A percentile compares a stretch with the other conserved stretches of the same genome.
Evolutionary conservation across 2,113 vertebrate genomes (phyloP).

Genomic region (Columbina picui): DNA sequence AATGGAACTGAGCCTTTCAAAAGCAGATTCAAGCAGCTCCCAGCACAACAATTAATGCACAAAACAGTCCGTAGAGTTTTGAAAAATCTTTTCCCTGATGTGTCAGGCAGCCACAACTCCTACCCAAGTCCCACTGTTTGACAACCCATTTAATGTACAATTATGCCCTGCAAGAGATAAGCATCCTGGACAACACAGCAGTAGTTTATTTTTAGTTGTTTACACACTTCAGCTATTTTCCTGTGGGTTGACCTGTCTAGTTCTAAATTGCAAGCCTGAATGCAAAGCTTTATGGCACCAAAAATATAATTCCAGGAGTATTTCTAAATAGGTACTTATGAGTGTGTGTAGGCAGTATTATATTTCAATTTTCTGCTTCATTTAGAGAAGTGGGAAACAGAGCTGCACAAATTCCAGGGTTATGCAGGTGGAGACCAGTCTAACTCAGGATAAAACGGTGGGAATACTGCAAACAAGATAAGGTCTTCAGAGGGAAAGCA

Average conservation of each 20-base stretch:
- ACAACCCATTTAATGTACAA: not conserved
- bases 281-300: not conserved
- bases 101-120: not conserved
- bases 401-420: not conserved
- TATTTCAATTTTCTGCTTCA: not conserved
- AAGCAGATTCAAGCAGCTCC: not conserved
- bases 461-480: not conserved
- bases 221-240: not conserved
- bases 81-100: not conserved
- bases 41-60: not conserved
- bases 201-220: slow-evolving; percentile 11
- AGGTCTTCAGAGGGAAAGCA: not conserved
- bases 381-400: not conserved
- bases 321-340: not conserved
- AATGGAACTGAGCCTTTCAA: not conserved
- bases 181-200: not conserved
- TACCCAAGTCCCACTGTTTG: not conserved
- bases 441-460: not conserved
- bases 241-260: not conserved
- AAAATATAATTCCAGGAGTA: not conserved
- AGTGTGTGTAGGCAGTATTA: not conserved
- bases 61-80: not conserved
- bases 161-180: not conserved
- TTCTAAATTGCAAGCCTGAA: not conserved
- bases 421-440: not conserved